These are phyloP conservation scores for Zophobas atratus DNA, from an alignment of 1,140 invertebrate genomes.

Conservation along the genomic window DNA sequence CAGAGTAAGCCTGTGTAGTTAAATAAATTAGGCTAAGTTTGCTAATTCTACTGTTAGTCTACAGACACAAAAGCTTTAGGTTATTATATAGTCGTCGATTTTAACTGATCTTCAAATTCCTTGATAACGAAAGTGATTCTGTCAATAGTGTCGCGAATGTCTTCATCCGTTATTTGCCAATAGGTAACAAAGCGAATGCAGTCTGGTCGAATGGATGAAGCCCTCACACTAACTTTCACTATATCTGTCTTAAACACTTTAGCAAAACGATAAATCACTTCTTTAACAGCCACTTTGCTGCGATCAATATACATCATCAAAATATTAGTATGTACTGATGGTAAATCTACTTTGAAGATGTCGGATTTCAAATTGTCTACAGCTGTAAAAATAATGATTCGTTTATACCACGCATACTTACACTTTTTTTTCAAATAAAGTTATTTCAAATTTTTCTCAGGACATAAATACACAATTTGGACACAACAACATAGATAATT, in stretches of 20 bases:
- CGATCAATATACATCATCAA: slow-evolving; percentile 75
- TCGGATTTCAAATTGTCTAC: slow-evolving; percentile 72
- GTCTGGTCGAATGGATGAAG: slow-evolving; percentile 70
- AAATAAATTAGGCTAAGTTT: too few relatives aligned
- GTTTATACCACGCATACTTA: neutral
- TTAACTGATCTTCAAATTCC: slow-evolving; percentile 66
- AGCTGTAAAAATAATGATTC: slow-evolving; percentile 68
- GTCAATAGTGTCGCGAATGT: slow-evolving; percentile 75
- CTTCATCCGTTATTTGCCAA: slow-evolving; percentile 75
- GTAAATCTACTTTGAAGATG: slow-evolving; percentile 74
- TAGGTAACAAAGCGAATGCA: slow-evolving; percentile 77
- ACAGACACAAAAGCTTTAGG: neutral
- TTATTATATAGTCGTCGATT: neutral
- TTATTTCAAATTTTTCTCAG: too few relatives aligned
- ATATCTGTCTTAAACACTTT: slow-evolving; percentile 71
- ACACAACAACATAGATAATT: slow-evolving; percentile 44
- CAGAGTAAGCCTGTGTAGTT: too few relatives aligned
- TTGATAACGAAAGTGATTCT: slow-evolving; percentile 76
- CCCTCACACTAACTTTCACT: slow-evolving; percentile 70
- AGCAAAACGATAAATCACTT: slow-evolving; percentile 73
- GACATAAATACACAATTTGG: neutral
- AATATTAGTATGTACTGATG: slow-evolving; percentile 83
- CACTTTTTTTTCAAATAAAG: too few relatives aligned
- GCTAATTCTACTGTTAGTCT: neutral
- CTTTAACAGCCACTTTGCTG: slow-evolving; percentile 67